Conservation (phyloP, 2,113 vertebrate genomes). For the Merops nubicus region DNA sequence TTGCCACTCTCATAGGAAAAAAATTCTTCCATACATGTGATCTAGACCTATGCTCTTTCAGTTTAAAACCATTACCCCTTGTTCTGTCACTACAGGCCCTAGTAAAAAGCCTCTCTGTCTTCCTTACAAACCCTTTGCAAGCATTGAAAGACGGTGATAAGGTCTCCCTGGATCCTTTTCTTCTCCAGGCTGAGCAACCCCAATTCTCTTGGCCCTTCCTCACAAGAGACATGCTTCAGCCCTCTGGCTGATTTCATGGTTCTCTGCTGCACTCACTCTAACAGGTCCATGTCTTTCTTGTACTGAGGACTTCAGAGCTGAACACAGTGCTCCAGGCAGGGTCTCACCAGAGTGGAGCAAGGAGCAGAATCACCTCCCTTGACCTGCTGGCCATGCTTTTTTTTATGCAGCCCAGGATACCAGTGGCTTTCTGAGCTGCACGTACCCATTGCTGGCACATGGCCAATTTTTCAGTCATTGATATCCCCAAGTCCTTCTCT, state of each 20-base stretch:
- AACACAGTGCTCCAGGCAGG: not conserved
- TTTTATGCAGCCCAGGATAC: not conserved
- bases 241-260: not conserved
- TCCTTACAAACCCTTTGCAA: not conserved
- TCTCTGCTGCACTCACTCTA: not conserved
- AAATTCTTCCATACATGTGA: not conserved
- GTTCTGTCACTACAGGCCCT: not conserved
- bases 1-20: not conserved
- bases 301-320: not conserved
- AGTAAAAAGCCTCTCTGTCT: not conserved
- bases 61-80: not conserved
- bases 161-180: not conserved
- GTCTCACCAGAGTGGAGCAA: not conserved
- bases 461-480: fast-evolving
- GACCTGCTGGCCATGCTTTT: fast-evolving
- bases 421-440: not conserved
- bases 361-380: not conserved
- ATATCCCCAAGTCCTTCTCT: not conserved
- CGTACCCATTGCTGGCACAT: fast-evolving
- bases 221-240: not conserved
- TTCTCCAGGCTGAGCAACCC: not conserved
- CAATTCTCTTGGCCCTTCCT: not conserved
- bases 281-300: not conserved
- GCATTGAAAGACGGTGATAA: fast-evolving
- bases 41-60: not conserved